Base-by-base conservation (phyloP, 2,888 invertebrate species). In the Mythimna pallens region DNA sequence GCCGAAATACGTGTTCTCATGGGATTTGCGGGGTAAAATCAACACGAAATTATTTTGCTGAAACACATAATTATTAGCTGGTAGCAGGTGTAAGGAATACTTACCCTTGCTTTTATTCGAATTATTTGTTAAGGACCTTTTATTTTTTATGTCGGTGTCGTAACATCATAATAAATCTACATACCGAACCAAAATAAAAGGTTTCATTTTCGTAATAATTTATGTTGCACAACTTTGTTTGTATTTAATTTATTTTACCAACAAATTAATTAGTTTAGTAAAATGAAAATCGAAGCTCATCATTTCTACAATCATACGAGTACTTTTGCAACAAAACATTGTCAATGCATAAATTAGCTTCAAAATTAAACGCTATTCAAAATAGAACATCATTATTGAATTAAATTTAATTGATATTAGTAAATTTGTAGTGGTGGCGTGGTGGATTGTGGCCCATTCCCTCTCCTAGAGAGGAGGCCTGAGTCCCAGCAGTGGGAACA, bases 1-100 rank as follows among this genome's bases (percentile, higher is more conserved):
- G 25, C 25, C 25, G 25, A 25, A 70, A 77, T 78, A 57, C 64
- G 30, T 71, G 71, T 55, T 73, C 67, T 68, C 65, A 72, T 73
- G 63, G 65, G 73, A 62, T 65, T 73, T 75, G 43, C 43, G 65
- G 64, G 78, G 76, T 80, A 82, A 81, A 80, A 85, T 83, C 73
- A 84, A 87, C 86, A 85, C 77, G 72, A 81, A 83, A 85, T 88
- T 84, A 83, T 81, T 81, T 81, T 74, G 79, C 47, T 71, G 73
- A 73, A 79, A 67, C 73, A 64, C 36, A 65, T 67, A 17, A 47
- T 47, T 47, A 78, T 80, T 78, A 83, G 57, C 82, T 61, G 40
- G 76, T 55, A 82, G 79, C 84, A 86, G 83, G 86, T 88, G 81
- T 81, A 69, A 50, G 50, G 65, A 61, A 68, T 40, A 59, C 59